Base-by-base conservation (phyloP, 1,140 invertebrate genomes). In the Diplogasteroides magnus region DNA sequence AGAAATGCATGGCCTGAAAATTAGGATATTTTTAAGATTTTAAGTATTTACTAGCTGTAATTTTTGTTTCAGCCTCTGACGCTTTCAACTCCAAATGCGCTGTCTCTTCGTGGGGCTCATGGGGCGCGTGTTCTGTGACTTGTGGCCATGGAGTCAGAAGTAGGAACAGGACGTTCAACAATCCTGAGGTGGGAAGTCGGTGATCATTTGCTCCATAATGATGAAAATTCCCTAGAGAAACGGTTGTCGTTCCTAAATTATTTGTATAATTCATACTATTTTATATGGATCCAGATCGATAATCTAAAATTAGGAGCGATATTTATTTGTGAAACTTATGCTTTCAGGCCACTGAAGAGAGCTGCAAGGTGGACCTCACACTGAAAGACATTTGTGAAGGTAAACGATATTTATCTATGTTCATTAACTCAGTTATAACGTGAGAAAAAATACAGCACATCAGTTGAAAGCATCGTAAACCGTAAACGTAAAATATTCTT, bases 101-200 rank as follows among this genome's bases (percentile, higher is more conserved):
- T 2, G 84, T 86, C 0, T 83, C 83, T 15, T 80, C 83, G 23
- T 89, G 88, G 88, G 82, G 83, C 1, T 82, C 84, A 15, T 89
- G 88, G 88, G 82, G 84, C 0, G 83, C 83, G 3, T 89, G 88
- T 77, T 85, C 84, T 28, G 87, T 84, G 2, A 86, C 85, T 0
- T 89, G 88, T 79, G 88, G 88, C 0, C 82, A 83, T 37, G 88
- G 88, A 2, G 82, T 79, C 28, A 77, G 84, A 64, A 82, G 82
- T 11, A 74, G 88, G 32, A 83, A 77, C 32, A 75, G 88, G 13
- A 79, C 82, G 37, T 86, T 87, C 70, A 77, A 85, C 58, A 84
- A 86, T 77, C 83, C 84, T 58, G 81, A 83, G 3, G 86, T 85
- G 19, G 6, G 37, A 11, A 11, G 37, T 48, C 19, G n/a, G n/a